phyloP scores from a whole-genome alignment of 2,888 invertebrate genomes.

The Tanaodytes sp. region DNA sequence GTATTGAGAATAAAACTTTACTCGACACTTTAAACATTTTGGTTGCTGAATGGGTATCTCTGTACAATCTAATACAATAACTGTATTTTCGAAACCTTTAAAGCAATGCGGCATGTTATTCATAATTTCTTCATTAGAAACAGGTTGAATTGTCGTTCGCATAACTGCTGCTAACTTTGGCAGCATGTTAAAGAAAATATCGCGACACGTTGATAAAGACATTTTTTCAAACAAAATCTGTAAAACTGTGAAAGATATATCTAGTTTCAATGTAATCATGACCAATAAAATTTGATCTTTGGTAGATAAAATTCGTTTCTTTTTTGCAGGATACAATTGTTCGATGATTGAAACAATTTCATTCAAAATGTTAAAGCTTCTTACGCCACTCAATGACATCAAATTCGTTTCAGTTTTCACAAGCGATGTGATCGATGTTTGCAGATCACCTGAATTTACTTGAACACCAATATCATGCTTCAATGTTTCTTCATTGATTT shows the following conservation, averaged over 20 bases:
- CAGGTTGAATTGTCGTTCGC: background rate
- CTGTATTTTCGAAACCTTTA: background rate
- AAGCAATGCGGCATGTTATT: background rate
- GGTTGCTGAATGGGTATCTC: background rate
- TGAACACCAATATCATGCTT: too few species aligned
- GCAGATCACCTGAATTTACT: too few species aligned
- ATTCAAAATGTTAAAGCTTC: constrained; percentile 8
- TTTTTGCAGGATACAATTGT: constrained; percentile 10
- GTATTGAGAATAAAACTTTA: constrained; percentile 1
- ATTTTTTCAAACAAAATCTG: too few species aligned
- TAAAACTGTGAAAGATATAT: too few species aligned
- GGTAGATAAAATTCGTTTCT: too few species aligned
- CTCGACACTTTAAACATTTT: background rate
- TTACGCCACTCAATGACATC: constrained; percentile 4
- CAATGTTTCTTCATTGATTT: too few species aligned
- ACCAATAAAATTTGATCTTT: too few species aligned
- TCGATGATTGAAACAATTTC: constrained; percentile 1
- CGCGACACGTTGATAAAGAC: background rate
- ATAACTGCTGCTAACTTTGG: background rate
- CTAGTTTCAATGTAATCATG: too few species aligned
- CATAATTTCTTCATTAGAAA: background rate
- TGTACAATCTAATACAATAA: constrained; percentile 3
- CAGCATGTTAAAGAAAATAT: background rate
- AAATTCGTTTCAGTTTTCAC: constrained; percentile 9
- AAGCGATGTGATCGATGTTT: background rate